Evolutionary conservation across 2,888 invertebrate genomes (phyloP).

Genomic region (Eupithecia tripunctaria): DNA sequence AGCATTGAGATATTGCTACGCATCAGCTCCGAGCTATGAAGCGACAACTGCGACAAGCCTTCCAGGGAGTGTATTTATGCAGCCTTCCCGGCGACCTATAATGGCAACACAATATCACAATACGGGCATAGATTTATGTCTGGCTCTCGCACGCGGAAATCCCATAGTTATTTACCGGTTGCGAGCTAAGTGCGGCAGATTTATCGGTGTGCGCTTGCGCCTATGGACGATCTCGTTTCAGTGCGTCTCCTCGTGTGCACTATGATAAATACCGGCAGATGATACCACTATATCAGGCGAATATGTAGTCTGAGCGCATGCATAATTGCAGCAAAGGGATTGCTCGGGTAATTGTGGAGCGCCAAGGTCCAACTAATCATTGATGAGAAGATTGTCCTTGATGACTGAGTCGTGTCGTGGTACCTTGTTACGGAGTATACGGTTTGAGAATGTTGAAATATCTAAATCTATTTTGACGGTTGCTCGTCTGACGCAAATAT

Average conservation of each 20-base stretch:
- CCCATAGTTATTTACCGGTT: slow-evolving; percentile 85
- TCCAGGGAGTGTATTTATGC: slow-evolving; percentile 74
- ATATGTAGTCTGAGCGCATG: slow-evolving; percentile 45
- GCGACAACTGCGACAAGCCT: slow-evolving; percentile 53
- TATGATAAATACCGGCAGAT: slow-evolving; percentile 63
- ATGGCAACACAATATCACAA: slow-evolving; percentile 85
- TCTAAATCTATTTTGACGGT: slow-evolving; percentile 16
- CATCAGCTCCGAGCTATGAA: slow-evolving; percentile 57
- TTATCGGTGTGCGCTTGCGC: slow-evolving; percentile 75
- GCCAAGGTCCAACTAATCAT: slow-evolving; percentile 49
- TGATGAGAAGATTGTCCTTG: slow-evolving; percentile 47
- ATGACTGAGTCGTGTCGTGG: slow-evolving; percentile 29
- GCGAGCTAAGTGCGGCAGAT: slow-evolving; percentile 84
- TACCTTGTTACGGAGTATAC: slow-evolving; percentile 10
- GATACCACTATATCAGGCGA: slow-evolving; percentile 66
- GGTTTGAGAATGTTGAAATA: slow-evolving; percentile 12
- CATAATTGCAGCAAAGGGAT: slow-evolving; percentile 55
- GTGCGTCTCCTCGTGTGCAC: slow-evolving; percentile 63
- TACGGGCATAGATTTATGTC: slow-evolving; percentile 83
- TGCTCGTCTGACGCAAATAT: slow-evolving; percentile 20
- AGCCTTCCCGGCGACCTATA: slow-evolving; percentile 75
- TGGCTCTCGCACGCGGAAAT: slow-evolving; percentile 83
- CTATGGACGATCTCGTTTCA: slow-evolving; percentile 79
- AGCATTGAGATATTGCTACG: slow-evolving; percentile 59
- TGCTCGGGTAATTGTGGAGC: slow-evolving; percentile 47